Percentiles rank a stretch among this genome's conserved stretches.
phyloP scores from a whole-genome alignment of 2,888 invertebrate genomes.

The Drosophila longiperda region DNA sequence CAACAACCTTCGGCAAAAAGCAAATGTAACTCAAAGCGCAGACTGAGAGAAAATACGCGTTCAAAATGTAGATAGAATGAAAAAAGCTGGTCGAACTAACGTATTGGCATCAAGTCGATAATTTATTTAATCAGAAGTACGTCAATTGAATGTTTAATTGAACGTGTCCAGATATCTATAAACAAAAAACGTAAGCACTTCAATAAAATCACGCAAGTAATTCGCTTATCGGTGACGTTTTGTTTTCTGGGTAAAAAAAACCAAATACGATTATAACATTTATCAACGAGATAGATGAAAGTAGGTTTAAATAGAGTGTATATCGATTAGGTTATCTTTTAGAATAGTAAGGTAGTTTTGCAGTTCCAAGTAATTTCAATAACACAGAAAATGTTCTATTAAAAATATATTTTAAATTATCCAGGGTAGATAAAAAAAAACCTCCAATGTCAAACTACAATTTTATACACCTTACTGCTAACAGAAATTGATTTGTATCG shows the following conservation, averaged over 20 bases:
- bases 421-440: not conserved
- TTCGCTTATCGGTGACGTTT: slow-evolving; percentile 8
- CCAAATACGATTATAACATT: not conserved
- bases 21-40: slow-evolving; percentile 24
- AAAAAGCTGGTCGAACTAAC: slow-evolving; percentile 24
- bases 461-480: not conserved
- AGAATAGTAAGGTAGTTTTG: not conserved
- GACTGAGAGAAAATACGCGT: slow-evolving; percentile 26
- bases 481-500: not conserved
- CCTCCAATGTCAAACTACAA: not conserved
- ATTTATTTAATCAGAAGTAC: slow-evolving; percentile 44
- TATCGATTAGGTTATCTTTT: not conserved
- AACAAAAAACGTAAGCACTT: slow-evolving; percentile 1
- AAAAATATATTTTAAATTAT: not conserved
- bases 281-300: not conserved
- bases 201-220: slow-evolving; percentile 2
- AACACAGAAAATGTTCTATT: not conserved
- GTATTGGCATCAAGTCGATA: slow-evolving; percentile 58
- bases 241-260: not conserved
- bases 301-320: not conserved
- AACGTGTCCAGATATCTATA: slow-evolving; percentile 35
- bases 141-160: slow-evolving; percentile 40
- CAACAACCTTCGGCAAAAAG: slow-evolving; percentile 44
- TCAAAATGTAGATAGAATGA: slow-evolving; percentile 21
- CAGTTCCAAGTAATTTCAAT: not conserved